Conservation (phyloP, 2,888 invertebrate genomes). For the Embidobia sp. region DNA sequence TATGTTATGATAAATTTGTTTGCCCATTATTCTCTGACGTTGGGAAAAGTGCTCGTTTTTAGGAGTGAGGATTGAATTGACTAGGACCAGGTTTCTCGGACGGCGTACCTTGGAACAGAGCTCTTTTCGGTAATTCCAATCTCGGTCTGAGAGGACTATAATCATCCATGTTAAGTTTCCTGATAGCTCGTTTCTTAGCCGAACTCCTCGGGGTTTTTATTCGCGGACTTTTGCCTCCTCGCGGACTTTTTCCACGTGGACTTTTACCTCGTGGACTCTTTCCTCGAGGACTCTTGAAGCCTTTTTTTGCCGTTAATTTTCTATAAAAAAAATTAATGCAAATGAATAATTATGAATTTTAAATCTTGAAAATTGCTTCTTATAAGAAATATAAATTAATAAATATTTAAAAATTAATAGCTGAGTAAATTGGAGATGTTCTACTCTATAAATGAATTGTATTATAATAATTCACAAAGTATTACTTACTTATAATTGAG, state of each 20-base stretch:
- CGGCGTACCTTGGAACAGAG: constrained; percentile 88
- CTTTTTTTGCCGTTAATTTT: constrained; percentile 79
- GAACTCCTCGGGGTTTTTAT: constrained; percentile 84
- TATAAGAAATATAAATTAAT: too few relatives aligned
- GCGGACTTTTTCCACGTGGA: constrained; percentile 83
- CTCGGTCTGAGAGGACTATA: constrained; percentile 75
- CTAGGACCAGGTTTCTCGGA: constrained; percentile 76
- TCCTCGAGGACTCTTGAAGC: constrained; percentile 83
- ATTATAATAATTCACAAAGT: too few relatives aligned
- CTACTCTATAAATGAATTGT: too few relatives aligned
- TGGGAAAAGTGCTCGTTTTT: constrained; percentile 86
- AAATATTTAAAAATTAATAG: too few relatives aligned
- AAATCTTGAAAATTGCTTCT: too few relatives aligned
- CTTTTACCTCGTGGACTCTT: constrained; percentile 83
- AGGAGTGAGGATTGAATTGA: too few relatives aligned
- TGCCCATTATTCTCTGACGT: constrained; percentile 82
- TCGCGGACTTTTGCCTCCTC: constrained; percentile 83
- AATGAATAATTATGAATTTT: too few relatives aligned
- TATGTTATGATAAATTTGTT: too few relatives aligned
- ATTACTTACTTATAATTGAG: constrained; percentile 85
- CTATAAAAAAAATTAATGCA: constrained; percentile 69
- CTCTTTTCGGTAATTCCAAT: constrained; percentile 86
- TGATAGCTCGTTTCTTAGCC: constrained; percentile 83
- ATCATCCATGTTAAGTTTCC: constrained; percentile 82
- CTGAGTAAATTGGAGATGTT: too few relatives aligned